Evolutionary conservation across 2,888 invertebrate genomes (phyloP), one percentile per base, ranked within the genome.

Genomic region (Tubulanus polymorphus): DNA sequence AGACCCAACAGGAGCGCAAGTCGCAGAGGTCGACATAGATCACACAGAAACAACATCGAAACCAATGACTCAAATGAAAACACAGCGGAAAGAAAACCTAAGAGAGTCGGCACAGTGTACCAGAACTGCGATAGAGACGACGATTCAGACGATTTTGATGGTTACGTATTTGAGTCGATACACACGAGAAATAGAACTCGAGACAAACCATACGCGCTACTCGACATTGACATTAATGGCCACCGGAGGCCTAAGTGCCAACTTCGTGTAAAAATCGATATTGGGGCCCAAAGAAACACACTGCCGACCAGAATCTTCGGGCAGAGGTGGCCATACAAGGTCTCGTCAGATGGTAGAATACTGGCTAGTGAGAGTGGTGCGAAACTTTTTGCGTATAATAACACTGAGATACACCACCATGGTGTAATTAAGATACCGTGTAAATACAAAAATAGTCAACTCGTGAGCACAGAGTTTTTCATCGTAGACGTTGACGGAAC

Each of bases 261-360:
- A n/a, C 35, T 32, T 10, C 10, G 35, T 10, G 35, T 32, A n/a
- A 52, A 52, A 25, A 18, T 41, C 18, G 52, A 52, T 29, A 41
- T 45, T 12, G 52, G 51, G n/a, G 52, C 52, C 20, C 52, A 52
- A 52, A 45, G 27, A n/a, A 52, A 45, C 32, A 52, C 27, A n/a
- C 45, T 52, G 10, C 52, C 41, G 3, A 15, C 45, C 2, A 23
- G 41, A 12, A 52, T 41, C 12, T 52, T 26, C 27, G 26, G 25
- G 10, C 1, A 23, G 18, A 25, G 37, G 29, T 52, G 26, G 37
- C 52, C 52, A 35, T 18, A 23, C n/a, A 52, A 41, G n/a, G 15
- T 52, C 2, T 20, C 37, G 20, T 20, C 6, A 15, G n/a, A 46
- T 18, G 52, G 52, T 3, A 35, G 37, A n/a, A 30, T 35, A 25